These are phyloP conservation scores for Microctonus aethiopoides DNA, from an alignment of 2,888 invertebrate genomes.

Conservation along the genomic window DNA sequence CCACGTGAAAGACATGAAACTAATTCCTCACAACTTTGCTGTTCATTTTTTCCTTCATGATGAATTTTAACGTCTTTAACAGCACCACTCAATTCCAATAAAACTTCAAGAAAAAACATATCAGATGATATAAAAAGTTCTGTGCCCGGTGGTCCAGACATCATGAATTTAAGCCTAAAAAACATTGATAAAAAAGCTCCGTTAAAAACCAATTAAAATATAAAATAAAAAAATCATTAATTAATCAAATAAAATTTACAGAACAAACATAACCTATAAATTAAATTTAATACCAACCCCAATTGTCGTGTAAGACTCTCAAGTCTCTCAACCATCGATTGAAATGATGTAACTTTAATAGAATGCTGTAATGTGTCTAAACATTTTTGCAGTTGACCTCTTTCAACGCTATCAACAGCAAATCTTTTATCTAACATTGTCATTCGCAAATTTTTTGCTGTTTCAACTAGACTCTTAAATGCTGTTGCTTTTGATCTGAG, in stretches of 20 bases:
- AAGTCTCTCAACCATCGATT: conserved; percentile 90
- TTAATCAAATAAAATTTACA: conserved; percentile 1
- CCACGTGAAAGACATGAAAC: conserved; percentile 85
- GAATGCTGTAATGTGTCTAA: conserved; percentile 92
- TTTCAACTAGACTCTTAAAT: conserved; percentile 85
- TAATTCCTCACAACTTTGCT: conserved; percentile 88
- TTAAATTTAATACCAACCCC: too few relatives aligned
- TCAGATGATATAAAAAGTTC: conserved; percentile 93
- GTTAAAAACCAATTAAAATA: background rate
- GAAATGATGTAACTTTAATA: conserved; percentile 91
- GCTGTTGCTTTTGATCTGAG: conserved; percentile 85
- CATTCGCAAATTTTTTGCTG: conserved; percentile 88
- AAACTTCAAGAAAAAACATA: conserved; percentile 95
- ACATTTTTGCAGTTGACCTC: conserved; percentile 88
- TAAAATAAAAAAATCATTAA: background rate
- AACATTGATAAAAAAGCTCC: conserved; percentile 35
- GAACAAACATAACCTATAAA: background rate
- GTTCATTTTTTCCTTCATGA: conserved; percentile 84
- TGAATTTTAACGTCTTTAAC: conserved; percentile 92
- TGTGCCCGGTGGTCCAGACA: conserved; percentile 83
- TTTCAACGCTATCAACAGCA: conserved; percentile 86
- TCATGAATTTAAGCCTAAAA: conserved; percentile 84
- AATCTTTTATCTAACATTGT: conserved; percentile 90
- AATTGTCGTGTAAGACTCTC: conserved; percentile 92
- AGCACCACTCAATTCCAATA: conserved; percentile 83